Base-by-base conservation (phyloP, 2,888 invertebrate species). In the Tetrapedia diversipes region DNA sequence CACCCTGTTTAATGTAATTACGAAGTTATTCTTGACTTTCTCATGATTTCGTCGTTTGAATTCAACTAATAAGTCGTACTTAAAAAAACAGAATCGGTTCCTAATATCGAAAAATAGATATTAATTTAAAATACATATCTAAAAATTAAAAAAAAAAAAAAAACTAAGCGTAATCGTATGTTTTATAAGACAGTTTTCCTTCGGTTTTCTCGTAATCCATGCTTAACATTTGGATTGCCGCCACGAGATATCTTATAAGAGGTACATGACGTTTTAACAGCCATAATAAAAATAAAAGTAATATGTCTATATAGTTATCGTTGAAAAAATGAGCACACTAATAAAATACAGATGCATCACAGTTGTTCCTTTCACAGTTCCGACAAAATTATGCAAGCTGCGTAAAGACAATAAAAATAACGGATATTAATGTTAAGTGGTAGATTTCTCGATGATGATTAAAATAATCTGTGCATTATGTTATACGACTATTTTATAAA, bases 1-100 rank as follows among this genome's bases (percentile, higher is more conserved):
- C 79, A 79, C 71, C 76, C 69, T 82, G 75, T 79, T 76, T 76
- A 64, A 68, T 81, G 41, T 60, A 76, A 63, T 73, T 61, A 4
- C 16, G 59, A 61, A 72, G 63, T 47, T 39, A 39, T 43, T 39
- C 37, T 37, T 47, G 32, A 74, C 41, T 43, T 41, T 56, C 57
- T 34, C 32, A 37, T n/a, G 16, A 60, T 72, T 49, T 47, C 24
- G 22, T 66, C 68, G 49, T 27, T 68, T 39, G 37, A 54, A 32
- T 32, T 49, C 7, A 49, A 47, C 37, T 43, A 34, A 11, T 56
- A 56, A n/a, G n/a, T n/a, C n/a, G n/a, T n/a, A n/a, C n/a, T 61
- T 41, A 34, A 34, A 51, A 63, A 54, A 27, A 29, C n/a, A n/a
- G n/a, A 45, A 7, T 71, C n/a, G 16, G 22, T 49, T 45, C 53